These are phyloP conservation scores for Chamaea fasciata DNA, from an alignment of 2,113 vertebrate genomes.

Conservation along the genomic window DNA sequence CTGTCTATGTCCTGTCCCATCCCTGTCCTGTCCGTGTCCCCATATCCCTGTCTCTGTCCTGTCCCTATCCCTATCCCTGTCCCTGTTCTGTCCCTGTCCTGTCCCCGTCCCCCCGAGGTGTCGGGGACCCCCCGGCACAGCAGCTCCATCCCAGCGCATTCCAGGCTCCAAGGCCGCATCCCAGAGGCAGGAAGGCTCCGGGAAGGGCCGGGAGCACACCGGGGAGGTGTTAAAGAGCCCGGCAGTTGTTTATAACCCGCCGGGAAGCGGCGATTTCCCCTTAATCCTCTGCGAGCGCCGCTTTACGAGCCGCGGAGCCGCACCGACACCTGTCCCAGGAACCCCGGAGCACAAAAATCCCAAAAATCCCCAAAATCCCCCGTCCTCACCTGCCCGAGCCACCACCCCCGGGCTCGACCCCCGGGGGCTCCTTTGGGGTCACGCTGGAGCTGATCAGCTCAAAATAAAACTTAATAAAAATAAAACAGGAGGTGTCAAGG, in stretches of 20 bases:
- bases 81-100: too few relatives aligned
- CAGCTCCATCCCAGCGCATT: neutral
- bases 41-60: too few relatives aligned
- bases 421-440: neutral
- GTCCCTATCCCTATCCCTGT: too few relatives aligned
- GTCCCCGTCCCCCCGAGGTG: too few relatives aligned
- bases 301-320: neutral
- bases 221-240: conserved; percentile 16
- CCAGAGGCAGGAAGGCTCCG: neutral
- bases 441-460: neutral
- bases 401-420: neutral
- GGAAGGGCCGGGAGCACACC: neutral
- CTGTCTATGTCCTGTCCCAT: too few relatives aligned
- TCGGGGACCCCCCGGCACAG: neutral
- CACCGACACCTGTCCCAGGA: neutral
- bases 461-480: neutral
- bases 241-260: conserved; percentile 35
- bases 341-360: neutral
- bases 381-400: neutral
- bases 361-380: too few relatives aligned
- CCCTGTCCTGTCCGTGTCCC: too few relatives aligned
- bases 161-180: neutral
- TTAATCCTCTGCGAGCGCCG: neutral
- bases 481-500: neutral
- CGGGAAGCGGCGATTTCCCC: neutral